A percentile compares a stretch with the other conserved stretches of the same genome.
Evolutionary conservation across 1,140 invertebrate genomes (phyloP).

Genomic region (Sycophaga agraensis): DNA sequence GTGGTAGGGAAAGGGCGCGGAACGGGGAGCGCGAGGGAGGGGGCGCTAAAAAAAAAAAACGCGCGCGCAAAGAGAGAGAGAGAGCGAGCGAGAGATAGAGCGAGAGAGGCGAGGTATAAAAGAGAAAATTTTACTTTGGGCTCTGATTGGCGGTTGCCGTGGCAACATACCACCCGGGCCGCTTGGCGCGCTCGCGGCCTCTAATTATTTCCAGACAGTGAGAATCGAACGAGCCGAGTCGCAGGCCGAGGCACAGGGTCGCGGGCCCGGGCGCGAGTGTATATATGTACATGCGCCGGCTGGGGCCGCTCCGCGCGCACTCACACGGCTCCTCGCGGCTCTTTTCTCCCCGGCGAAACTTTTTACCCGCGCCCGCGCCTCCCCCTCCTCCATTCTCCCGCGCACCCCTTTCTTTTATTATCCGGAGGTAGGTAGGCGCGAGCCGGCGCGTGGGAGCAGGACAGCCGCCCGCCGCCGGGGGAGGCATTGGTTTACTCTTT

Average conservation of each 20-base stretch:
- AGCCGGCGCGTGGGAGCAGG: slow-evolving; percentile 32
- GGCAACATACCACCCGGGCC: slow-evolving; percentile 42
- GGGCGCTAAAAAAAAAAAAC: neutral
- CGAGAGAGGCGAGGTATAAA: slow-evolving; percentile 37
- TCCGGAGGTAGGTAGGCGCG: neutral
- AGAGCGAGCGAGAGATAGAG: slow-evolving; percentile 8
- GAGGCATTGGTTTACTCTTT: slow-evolving; percentile 23
- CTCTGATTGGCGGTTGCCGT: slow-evolving; percentile 60
- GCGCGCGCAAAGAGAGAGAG: neutral
- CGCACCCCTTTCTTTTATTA: slow-evolving; percentile 16
- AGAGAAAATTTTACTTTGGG: slow-evolving; percentile 57
- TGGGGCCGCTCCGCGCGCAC: neutral
- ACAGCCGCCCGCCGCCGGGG: neutral
- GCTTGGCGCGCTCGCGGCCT: slow-evolving; percentile 46
- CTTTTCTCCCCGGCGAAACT: neutral
- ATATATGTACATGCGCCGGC: neutral
- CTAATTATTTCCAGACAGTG: slow-evolving; percentile 62
- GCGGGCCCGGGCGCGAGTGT: neutral
- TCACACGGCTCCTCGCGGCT: neutral
- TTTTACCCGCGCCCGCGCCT: neutral
- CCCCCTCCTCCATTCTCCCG: neutral
- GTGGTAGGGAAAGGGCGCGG: slow-evolving; percentile 31
- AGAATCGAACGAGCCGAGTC: slow-evolving; percentile 57
- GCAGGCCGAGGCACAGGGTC: neutral
- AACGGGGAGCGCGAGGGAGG: neutral